Evolutionary conservation across 2,113 vertebrate species (phyloP).

Genomic region (Tragelaphus buxtoni): DNA sequence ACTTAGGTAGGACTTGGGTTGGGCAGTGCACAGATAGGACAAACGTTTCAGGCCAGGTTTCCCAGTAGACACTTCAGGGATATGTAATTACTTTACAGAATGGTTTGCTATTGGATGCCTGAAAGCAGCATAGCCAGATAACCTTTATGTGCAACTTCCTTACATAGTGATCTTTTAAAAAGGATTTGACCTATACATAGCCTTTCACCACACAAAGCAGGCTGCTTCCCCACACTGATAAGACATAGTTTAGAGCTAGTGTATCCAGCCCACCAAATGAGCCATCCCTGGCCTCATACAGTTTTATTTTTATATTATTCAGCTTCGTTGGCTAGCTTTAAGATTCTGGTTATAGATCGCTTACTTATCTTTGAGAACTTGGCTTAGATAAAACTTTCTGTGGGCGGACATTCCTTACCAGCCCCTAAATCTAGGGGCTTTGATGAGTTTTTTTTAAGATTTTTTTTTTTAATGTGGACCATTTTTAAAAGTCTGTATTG

Average conservation of each 20-base stretch:
- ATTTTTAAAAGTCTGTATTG: background rate
- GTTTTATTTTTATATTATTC: background rate
- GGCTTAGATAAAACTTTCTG: background rate
- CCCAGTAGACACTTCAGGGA: background rate
- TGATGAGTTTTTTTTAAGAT: background rate
- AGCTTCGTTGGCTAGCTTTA: background rate
- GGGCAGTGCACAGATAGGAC: background rate
- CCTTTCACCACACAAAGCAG: background rate
- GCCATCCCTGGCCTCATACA: background rate
- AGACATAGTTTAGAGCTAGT: background rate
- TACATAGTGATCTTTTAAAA: background rate
- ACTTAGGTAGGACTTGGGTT: background rate
- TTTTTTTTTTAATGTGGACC: background rate
- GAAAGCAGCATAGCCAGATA: background rate
- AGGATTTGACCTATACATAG: background rate
- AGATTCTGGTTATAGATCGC: background rate
- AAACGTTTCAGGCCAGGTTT: background rate
- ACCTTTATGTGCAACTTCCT: background rate
- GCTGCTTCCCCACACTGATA: no score
- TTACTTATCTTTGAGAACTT: background rate
- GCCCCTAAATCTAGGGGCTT: background rate
- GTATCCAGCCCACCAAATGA: background rate
- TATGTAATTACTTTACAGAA: background rate
- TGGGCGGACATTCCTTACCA: background rate
- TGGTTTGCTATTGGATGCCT: background rate